Percentiles rank a stretch among this genome's conserved stretches.
Conservation (phyloP, 2,113 vertebrate genomes). For the Aldabrachelys gigantea region DNA sequence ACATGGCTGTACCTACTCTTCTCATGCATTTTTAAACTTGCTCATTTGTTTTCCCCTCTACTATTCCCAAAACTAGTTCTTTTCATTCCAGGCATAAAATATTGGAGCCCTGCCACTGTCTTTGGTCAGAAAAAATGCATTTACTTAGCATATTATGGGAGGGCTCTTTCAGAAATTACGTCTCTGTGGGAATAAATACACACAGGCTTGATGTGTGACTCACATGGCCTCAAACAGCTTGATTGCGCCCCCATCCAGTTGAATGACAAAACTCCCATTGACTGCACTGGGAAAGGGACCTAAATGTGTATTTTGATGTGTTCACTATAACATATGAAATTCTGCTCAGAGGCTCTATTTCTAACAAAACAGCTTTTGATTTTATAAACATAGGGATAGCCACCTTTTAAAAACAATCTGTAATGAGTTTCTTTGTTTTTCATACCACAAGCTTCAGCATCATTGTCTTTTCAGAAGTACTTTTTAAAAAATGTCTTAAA, state of each 20-base stretch:
- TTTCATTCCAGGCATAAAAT: not conserved
- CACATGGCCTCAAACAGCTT: not conserved
- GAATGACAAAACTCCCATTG: not conserved
- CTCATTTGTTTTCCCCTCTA: not conserved
- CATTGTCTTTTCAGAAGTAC: not conserved
- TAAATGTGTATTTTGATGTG: constrained; percentile 1
- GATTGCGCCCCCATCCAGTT: not conserved
- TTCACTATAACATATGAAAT: constrained; percentile 19
- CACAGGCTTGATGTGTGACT: not conserved
- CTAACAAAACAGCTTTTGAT: not conserved
- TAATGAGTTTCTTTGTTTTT: constrained; percentile 17
- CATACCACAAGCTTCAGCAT: constrained; percentile 22
- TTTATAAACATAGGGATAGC: constrained; percentile 9
- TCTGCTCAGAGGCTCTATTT: constrained; percentile 9
- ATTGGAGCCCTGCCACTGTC: not conserved
- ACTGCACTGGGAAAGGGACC: not conserved
- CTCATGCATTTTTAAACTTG: not conserved
- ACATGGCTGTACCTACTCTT: not conserved
- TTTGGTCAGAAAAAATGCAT: not conserved
- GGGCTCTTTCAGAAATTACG: not conserved
- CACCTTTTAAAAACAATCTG: not conserved
- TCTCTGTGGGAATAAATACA: not conserved
- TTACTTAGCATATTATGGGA: not conserved
- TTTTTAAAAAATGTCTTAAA: constrained; percentile 25
- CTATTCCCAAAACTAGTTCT: not conserved